Evolutionary conservation across 2,888 invertebrate genomes (phyloP).

Genomic region (Drosophila kuntzei): DNA sequence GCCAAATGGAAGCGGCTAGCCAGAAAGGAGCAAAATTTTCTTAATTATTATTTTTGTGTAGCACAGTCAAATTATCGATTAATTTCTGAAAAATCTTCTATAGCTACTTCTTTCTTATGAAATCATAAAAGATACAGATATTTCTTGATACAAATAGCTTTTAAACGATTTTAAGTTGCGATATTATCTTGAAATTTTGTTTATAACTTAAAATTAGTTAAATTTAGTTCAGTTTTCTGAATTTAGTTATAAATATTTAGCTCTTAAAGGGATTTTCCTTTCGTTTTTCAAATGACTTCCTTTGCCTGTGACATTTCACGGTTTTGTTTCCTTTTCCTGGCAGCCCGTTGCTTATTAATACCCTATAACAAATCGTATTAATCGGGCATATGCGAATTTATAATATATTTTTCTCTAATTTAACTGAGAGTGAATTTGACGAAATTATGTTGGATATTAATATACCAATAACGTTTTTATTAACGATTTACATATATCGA

Average conservation of each 20-base stretch:
- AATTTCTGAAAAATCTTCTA: no score
- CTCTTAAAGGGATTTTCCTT: not conserved
- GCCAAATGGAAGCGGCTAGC: no score
- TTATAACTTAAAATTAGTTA: no score
- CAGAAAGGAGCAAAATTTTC: no score
- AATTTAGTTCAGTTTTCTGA: not conserved
- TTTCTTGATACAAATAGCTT: no score
- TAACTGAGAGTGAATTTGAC: not conserved
- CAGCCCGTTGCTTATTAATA: not conserved
- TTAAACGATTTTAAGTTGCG: no score
- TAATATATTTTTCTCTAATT: not conserved
- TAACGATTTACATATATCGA: not conserved
- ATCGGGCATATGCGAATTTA: not conserved
- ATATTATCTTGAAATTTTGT: no score
- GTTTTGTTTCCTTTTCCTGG: constrained; percentile 1
- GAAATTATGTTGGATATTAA: not conserved
- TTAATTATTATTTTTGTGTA: no score
- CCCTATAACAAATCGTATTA: not conserved
- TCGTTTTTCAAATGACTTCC: not conserved
- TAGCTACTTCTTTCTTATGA: no score
- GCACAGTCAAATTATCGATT: no score
- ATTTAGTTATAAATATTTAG: not conserved
- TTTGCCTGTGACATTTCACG: not conserved
- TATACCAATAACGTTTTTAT: not conserved
- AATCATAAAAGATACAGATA: no score